Base-by-base conservation (phyloP, 2,797 vertebrate species). In the Intellagama lesueurii region DNA sequence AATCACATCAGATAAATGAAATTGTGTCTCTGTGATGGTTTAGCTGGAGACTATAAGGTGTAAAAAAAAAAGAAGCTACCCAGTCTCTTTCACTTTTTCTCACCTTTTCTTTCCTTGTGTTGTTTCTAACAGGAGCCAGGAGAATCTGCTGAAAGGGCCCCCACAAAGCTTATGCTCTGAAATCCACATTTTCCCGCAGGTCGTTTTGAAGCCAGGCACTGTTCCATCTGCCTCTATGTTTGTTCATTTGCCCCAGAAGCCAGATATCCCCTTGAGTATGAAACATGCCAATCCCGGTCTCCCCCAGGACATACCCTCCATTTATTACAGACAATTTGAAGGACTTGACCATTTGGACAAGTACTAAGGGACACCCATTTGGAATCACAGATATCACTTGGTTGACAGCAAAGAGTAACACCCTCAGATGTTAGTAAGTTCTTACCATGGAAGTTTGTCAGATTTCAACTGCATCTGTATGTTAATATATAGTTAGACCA, bases 111-210 rank as follows among this genome's bases (percentile, higher is more conserved):
- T 12, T 7, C 5, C 56, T n/a, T 84, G 66, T 52, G 1, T 44
- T 66, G 78, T 69, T 81, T 93, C 87, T 30, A 5, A 40, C 91
- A 94, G 95, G 76, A 91, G 69, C 85, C 87, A 84, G 0, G 91
- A 88, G 47, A 85, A 87, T n/a, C 85, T 77, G n/a, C 70, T 64
- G 11, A 90, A 93, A 91, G 66, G 30, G 81, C 30, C 93, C 40
- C 0, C 0, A 44, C 87, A 64, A 40, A 77, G 78, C 8, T 72
- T 92, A 89, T 12, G 4, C 5, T 77, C 87, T 0, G 32, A 85
- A 32, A 81, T 32, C 0, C 89, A 7, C 8, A 83, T 87, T 8
- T 40, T 70, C 24, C 89, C 91, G 1, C 85, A 14, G 69, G 70
- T 75, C 69, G 1, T 28, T 52, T 44, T 75, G 17, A 87, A 19